Conservation (phyloP, 2,888 invertebrate species). For the Blastobasis adustella region DNA sequence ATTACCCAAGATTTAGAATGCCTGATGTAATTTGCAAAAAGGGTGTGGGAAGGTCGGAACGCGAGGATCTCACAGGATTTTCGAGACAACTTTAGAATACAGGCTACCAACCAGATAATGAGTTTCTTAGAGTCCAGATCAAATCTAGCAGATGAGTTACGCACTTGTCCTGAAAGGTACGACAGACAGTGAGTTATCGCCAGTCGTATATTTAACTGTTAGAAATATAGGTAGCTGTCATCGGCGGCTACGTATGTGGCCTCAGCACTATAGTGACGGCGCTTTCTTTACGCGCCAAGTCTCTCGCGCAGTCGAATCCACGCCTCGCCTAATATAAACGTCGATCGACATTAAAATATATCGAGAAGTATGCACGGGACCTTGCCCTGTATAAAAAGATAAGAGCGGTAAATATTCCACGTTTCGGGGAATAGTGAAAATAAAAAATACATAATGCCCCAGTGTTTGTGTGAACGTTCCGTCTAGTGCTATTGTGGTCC, state of each 20-base stretch:
- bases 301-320: constrained; percentile 55
- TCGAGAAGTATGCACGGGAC: constrained; percentile 39
- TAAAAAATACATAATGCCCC: neutral
- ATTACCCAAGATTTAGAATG: neutral
- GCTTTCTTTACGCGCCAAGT: constrained; percentile 40
- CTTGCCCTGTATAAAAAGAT: constrained; percentile 13
- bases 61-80: neutral
- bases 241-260: constrained; percentile 27
- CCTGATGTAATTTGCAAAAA: neutral
- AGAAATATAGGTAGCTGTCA: constrained; percentile 28
- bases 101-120: too few species aligned
- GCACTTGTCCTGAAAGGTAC: constrained; percentile 9
- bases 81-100: too few species aligned
- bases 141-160: constrained; percentile 14
- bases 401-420: constrained; percentile 5
- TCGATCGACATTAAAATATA: constrained; percentile 55
- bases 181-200: constrained; percentile 34
- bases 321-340: constrained; percentile 62
- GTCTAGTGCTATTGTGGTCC: neutral
- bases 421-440: constrained; percentile 5
- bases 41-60: neutral
- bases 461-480: neutral
- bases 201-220: constrained; percentile 28
- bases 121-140: constrained; percentile 12
- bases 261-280: constrained; percentile 33